These are phyloP conservation scores for Peromyscus attwateri DNA, from an alignment of 2,797 vertebrate genomes.

Conservation along the genomic window DNA sequence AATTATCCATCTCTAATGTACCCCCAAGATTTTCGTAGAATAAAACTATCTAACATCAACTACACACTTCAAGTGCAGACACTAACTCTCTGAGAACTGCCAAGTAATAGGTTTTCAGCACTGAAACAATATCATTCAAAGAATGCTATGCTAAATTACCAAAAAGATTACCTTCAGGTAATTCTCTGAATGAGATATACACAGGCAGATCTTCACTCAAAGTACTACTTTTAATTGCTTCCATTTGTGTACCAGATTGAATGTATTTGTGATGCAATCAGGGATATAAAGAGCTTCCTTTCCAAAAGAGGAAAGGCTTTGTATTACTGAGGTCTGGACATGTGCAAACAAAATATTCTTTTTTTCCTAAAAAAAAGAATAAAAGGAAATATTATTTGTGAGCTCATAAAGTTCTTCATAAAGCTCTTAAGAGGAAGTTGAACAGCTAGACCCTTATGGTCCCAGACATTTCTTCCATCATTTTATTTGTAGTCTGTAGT, in stretches of 20 bases:
- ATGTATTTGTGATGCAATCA: conserved; percentile 39
- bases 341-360: conserved; percentile 60
- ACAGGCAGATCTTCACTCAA: conserved; percentile 80
- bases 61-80: conserved; percentile 85
- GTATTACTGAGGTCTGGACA: conserved; percentile 42
- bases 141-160: conserved; percentile 83
- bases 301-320: conserved; percentile 65
- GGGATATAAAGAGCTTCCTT: conserved; percentile 69
- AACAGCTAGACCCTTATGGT: conserved; percentile 43
- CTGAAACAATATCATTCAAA: conserved; percentile 85
- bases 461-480: conserved; percentile 58
- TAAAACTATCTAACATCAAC: conserved; percentile 84
- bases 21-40: conserved; percentile 82
- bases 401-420: conserved; percentile 48
- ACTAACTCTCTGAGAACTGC: conserved; percentile 86
- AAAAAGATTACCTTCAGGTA: conserved; percentile 81
- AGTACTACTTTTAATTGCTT: conserved; percentile 70
- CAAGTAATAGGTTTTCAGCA: conserved; percentile 88
- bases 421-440: conserved; percentile 43
- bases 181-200: conserved; percentile 83
- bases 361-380: conserved; percentile 56
- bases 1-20: conserved; percentile 83
- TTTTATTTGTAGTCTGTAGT: conserved; percentile 51
- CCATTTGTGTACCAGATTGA: conserved; percentile 75
- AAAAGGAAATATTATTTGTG: background rate